Conservation (phyloP, 2,113 vertebrate species). For the Python bivittatus region DNA sequence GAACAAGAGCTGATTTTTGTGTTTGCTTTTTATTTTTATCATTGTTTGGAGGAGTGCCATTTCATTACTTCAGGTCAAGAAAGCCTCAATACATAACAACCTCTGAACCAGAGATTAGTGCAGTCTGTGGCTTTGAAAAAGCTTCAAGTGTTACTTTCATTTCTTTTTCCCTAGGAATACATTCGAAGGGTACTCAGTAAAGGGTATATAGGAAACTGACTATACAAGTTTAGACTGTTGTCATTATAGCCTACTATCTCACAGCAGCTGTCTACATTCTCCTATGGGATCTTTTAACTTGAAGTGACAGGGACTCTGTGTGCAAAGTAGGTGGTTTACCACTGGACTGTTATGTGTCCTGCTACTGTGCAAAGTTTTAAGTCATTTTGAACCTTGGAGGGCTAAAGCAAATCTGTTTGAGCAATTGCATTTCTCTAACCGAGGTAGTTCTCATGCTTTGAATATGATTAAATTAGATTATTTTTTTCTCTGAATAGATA, state of each 20-base stretch:
- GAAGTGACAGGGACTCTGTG: too few species aligned
- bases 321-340: not conserved
- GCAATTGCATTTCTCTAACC: not conserved
- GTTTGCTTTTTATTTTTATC: constrained; percentile 27
- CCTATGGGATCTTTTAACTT: not conserved
- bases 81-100: not conserved
- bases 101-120: not conserved
- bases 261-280: not conserved
- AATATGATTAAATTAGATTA: not conserved
- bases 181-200: not conserved
- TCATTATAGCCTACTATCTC: not conserved
- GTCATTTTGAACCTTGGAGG: not conserved
- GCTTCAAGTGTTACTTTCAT: not conserved
- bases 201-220: not conserved
- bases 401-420: not conserved
- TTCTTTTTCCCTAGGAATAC: not conserved
- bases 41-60: constrained; percentile 27
- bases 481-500: not conserved
- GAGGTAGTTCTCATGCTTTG: not conserved
- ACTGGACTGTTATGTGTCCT: not conserved
- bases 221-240: not conserved
- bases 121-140: not conserved
- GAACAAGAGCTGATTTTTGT: not conserved
- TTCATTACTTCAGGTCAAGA: not conserved
- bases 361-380: not conserved